Conservation (phyloP, 2,888 invertebrate genomes). For the Eupeodes luniger region DNA sequence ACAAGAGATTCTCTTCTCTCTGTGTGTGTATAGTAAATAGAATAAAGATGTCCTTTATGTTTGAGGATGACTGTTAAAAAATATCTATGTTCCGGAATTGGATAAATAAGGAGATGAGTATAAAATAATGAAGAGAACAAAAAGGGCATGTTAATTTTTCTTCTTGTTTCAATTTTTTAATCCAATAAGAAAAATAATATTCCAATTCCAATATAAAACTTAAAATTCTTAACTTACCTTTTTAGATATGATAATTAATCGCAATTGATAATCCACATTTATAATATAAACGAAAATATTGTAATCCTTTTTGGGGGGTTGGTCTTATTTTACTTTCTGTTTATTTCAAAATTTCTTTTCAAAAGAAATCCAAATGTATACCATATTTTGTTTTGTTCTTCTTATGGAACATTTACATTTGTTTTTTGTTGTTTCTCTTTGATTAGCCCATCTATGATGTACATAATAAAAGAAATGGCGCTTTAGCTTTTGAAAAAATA, state of each 20-base stretch:
- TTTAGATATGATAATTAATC: slow-evolving; percentile 72
- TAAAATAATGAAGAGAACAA: background rate
- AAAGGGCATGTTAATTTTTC: slow-evolving; percentile 14
- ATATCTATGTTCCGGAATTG: slow-evolving; percentile 19
- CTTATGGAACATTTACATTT: background rate
- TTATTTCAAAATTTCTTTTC: slow-evolving; percentile 1
- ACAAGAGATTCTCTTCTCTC: background rate
- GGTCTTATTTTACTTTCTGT: background rate
- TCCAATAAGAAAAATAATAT: slow-evolving; percentile 7
- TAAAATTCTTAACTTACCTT: slow-evolving; percentile 59
- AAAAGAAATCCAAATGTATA: slow-evolving; percentile 25
- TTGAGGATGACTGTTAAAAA: slow-evolving; percentile 34
- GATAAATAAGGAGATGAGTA: too few species aligned
- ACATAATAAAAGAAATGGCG: slow-evolving; percentile 1
- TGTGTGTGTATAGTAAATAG: background rate
- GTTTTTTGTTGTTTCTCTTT: slow-evolving; percentile 1
- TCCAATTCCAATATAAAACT: background rate
- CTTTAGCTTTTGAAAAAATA: background rate
- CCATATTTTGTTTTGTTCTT: background rate
- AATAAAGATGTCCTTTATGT: slow-evolving; percentile 30
- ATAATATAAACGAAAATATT: slow-evolving; percentile 46
- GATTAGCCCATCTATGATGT: slow-evolving; percentile 13
- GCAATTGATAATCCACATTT: slow-evolving; percentile 74
- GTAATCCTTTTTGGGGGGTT: slow-evolving; percentile 63
- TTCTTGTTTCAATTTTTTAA: background rate